Evolutionary conservation across 2,797 vertebrate genomes (phyloP).

Genomic region (Pangasius larnaudii): DNA sequence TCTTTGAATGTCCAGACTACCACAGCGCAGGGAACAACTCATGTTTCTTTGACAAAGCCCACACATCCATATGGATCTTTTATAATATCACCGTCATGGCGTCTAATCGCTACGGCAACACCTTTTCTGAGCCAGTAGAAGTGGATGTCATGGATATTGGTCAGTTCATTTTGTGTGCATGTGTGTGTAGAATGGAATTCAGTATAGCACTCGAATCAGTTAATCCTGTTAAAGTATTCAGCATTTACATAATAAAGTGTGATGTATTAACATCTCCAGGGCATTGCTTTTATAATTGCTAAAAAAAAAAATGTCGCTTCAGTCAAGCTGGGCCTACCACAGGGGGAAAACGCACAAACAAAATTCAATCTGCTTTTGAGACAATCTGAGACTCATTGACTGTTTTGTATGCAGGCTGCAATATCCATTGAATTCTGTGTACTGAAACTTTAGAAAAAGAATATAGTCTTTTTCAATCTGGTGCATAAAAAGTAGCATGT

Average conservation of each 20-base stretch:
- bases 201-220: not conserved
- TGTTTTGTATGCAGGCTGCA: not conserved
- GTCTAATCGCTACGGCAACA: constrained; percentile 81
- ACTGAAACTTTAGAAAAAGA: not conserved
- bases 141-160: constrained; percentile 85
- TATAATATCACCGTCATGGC: constrained; percentile 85
- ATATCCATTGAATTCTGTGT: not conserved
- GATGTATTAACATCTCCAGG: constrained; percentile 13
- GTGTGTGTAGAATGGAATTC: not conserved
- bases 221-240: not conserved
- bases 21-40: constrained; percentile 81
- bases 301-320: not conserved
- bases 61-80: constrained; percentile 82
- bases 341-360: not conserved
- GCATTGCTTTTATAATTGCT: not conserved
- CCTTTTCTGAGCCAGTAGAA: constrained; percentile 74
- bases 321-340: not conserved
- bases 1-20: constrained; percentile 88
- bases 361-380: not conserved
- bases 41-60: constrained; percentile 85
- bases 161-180: constrained; percentile 67
- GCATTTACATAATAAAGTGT: constrained; percentile 5
- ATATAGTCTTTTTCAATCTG: not conserved
- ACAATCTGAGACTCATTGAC: not conserved
- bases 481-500: not conserved